Percentiles rank a stretch among this genome's conserved stretches.
Conservation (phyloP, 2,113 vertebrate species). For the Mandrillus leucophaeus region DNA sequence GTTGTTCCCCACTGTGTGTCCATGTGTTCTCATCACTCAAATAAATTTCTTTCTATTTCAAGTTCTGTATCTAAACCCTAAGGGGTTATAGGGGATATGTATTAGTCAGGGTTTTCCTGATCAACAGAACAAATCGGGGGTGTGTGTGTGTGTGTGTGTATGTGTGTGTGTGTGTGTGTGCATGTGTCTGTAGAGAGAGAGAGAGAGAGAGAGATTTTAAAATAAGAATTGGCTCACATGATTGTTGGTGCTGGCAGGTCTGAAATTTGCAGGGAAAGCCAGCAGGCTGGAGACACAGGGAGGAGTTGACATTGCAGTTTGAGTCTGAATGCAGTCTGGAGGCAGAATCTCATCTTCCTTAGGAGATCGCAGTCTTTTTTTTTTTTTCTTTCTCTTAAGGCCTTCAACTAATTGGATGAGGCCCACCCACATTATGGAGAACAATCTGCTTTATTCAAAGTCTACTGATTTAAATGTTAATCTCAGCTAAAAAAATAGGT, state of each 20-base stretch:
- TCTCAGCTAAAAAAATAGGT: background rate
- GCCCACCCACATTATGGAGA: background rate
- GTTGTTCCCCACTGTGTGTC: too few species aligned
- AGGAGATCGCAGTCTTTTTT: background rate
- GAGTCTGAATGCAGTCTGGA: background rate
- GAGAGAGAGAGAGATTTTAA: background rate
- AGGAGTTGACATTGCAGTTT: background rate
- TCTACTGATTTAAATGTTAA: background rate
- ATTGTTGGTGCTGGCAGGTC: background rate
- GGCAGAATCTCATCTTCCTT: background rate
- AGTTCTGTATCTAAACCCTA: background rate
- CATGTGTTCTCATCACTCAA: background rate
- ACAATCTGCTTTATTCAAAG: background rate
- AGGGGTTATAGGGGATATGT: background rate
- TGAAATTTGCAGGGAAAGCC: background rate
- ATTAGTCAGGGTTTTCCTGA: background rate
- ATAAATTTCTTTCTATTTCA: background rate
- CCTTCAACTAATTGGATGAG: background rate
- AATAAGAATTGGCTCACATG: background rate
- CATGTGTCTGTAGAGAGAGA: background rate
- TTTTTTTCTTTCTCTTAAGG: background rate
- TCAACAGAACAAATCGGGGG: background rate
- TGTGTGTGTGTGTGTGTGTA: background rate
- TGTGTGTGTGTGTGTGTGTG: background rate
- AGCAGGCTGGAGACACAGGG: background rate